phyloP scores from a whole-genome alignment of 2,113 vertebrate genomes.

The Podarcis muralis region DNA sequence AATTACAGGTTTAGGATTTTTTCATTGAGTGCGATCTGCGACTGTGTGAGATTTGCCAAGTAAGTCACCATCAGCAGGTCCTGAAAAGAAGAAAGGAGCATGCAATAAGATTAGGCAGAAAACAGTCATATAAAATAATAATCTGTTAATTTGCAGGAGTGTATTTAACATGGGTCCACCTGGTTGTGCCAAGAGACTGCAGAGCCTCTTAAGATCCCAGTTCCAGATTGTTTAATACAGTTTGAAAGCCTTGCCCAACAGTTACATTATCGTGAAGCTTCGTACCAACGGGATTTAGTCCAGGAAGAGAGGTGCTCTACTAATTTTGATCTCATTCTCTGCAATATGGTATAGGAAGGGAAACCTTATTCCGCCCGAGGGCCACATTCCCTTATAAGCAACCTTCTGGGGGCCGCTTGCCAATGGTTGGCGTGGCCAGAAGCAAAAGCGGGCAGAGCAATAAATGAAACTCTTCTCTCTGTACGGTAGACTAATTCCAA shows the following conservation, averaged over 20 bases:
- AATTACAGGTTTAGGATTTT: conserved; percentile 87
- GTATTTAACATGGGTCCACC: neutral
- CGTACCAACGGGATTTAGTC: neutral
- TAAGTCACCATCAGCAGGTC: conserved; percentile 96
- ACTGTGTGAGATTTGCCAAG: conserved; percentile 92
- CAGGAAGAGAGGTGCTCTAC: neutral
- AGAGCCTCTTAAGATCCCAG: neutral
- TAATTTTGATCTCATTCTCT: neutral
- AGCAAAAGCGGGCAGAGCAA: no score
- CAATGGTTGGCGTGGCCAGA: no score
- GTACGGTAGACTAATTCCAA: no score
- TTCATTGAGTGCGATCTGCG: conserved; percentile 94
- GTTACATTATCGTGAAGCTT: neutral
- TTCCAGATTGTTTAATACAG: neutral
- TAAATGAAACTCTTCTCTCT: no score
- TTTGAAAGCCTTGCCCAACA: no score
- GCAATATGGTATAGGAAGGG: no score
- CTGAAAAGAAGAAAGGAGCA: conserved; percentile 69
- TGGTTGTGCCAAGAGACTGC: neutral
- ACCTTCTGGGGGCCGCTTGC: no score
- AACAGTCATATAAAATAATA: neutral
- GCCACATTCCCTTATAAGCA: no score
- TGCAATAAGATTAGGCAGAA: neutral
- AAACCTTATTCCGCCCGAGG: no score
- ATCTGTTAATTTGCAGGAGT: neutral